These are phyloP conservation scores for Euglossa dilemma DNA, from an alignment of 1,140 invertebrate genomes.

Conservation along the genomic window DNA sequence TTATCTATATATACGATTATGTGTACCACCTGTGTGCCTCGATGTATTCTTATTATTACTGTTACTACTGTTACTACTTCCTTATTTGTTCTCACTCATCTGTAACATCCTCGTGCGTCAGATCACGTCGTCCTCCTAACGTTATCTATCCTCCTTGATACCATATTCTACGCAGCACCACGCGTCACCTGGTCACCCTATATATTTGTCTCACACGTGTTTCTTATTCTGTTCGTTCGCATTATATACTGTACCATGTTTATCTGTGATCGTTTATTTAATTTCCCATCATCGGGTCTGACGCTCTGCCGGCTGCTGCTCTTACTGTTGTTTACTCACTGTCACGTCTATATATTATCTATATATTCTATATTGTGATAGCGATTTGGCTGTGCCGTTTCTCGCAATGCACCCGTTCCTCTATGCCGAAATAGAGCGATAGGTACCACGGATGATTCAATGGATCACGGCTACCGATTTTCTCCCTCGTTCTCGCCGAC, in stretches of 20 bases:
- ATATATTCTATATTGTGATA: conserved; percentile 26
- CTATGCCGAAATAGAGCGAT: not conserved
- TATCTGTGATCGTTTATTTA: conserved; percentile 26
- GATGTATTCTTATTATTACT: conserved; percentile 30
- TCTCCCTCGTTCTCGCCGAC: not conserved
- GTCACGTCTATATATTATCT: conserved; percentile 21
- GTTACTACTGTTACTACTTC: not conserved
- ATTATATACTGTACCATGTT: conserved; percentile 28
- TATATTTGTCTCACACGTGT: conserved; percentile 8
- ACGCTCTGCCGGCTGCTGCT: conserved; percentile 49
- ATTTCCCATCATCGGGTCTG: conserved; percentile 26
- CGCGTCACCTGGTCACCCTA: not conserved
- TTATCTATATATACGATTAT: conserved; percentile 37
- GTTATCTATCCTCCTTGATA: too few species aligned
- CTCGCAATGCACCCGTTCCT: conserved; percentile 49
- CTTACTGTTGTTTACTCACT: conserved; percentile 35
- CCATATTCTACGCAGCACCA: not conserved
- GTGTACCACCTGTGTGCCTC: conserved; percentile 54
- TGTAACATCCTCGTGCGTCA: not conserved
- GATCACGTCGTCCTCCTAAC: too few species aligned
- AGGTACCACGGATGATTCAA: not conserved
- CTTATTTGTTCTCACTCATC: not conserved
- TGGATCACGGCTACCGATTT: not conserved
- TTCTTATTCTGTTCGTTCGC: conserved; percentile 1
- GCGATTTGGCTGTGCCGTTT: conserved; percentile 43